Percentiles rank a stretch among this genome's conserved stretches.
These are phyloP conservation scores for Sphinx pinastri DNA, from an alignment of 2,888 invertebrate species.

Conservation along the genomic window DNA sequence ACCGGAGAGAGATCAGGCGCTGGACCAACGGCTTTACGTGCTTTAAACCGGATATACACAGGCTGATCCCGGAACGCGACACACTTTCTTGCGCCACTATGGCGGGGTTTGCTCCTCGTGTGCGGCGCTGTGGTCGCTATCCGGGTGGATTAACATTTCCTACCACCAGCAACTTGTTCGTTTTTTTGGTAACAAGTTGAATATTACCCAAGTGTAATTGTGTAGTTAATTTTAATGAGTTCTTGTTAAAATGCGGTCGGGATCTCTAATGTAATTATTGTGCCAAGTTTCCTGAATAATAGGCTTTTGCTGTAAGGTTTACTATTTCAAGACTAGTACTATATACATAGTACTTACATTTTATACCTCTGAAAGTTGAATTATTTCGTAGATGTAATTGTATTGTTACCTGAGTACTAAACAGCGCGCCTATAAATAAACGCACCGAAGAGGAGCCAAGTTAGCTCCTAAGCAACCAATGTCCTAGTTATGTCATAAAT, in stretches of 20 bases:
- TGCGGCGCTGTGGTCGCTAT: too few relatives aligned
- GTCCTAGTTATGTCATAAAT: constrained; percentile 60
- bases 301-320: constrained; percentile 13
- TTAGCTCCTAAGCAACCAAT: constrained; percentile 42
- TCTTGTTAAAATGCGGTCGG: constrained; percentile 20
- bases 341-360: constrained; percentile 14
- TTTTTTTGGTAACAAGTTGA: constrained; percentile 3
- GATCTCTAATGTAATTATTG: constrained; percentile 21
- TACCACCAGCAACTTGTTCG: too few relatives aligned
- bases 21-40: too few relatives aligned
- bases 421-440: constrained; percentile 18
- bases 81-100: too few relatives aligned
- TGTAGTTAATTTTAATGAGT: constrained; percentile 20
- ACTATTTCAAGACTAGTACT: constrained; percentile 15
- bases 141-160: too few relatives aligned
- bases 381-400: constrained; percentile 20
- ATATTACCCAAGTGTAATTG: not conserved
- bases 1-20: too few relatives aligned
- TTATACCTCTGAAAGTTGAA: constrained; percentile 14
- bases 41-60: too few relatives aligned
- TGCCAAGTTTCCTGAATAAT: constrained; percentile 23
- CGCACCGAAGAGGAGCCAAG: constrained; percentile 27
- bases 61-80: too few relatives aligned
- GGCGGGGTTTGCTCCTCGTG: too few relatives aligned
- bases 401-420: constrained; percentile 28